These are phyloP conservation scores for Caenorhabditis sp. DNA, from an alignment of 2,888 invertebrate genomes.

Conservation along the genomic window DNA sequence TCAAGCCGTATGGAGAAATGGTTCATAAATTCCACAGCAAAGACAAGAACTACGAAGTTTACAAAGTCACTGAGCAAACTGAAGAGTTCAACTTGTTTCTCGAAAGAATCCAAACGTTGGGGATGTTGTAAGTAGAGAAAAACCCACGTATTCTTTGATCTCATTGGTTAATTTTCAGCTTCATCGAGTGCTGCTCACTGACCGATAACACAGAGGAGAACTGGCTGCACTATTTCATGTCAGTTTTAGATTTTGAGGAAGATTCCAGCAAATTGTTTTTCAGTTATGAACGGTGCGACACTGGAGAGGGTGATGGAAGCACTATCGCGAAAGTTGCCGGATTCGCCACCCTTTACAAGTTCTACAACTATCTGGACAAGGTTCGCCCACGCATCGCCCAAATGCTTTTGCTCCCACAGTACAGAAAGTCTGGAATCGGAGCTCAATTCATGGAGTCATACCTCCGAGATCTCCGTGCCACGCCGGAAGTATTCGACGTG, in stretches of 20 bases:
- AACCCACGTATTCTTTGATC: constrained; percentile 85
- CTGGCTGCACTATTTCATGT: constrained; percentile 87
- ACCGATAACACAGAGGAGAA: constrained; percentile 94
- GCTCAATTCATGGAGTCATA: constrained; percentile 88
- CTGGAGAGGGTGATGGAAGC: constrained; percentile 72
- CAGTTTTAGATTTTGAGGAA: constrained; percentile 20
- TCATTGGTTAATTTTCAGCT: constrained; percentile 90
- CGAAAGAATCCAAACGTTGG: constrained; percentile 91
- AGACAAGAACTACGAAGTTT: constrained; percentile 67
- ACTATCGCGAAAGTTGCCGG: constrained; percentile 90
- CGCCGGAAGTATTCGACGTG: constrained; percentile 87
- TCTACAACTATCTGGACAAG: constrained; percentile 93
- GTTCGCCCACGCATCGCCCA: constrained; percentile 90
- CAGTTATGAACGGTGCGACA: constrained; percentile 51
- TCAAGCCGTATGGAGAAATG: constrained; percentile 89
- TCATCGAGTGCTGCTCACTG: constrained; percentile 90
- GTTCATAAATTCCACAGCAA: constrained; percentile 84
- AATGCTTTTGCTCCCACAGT: constrained; percentile 77
- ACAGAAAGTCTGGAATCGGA: constrained; percentile 88
- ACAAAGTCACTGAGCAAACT: constrained; percentile 83
- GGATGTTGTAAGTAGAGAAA: constrained; percentile 86
- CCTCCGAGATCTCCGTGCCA: constrained; percentile 86
- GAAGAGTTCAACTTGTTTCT: constrained; percentile 90
- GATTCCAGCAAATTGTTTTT: neutral
- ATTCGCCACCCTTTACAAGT: constrained; percentile 87